Base-by-base conservation (phyloP, 2,797 vertebrate genomes). In the Florisuga fusca region DNA sequence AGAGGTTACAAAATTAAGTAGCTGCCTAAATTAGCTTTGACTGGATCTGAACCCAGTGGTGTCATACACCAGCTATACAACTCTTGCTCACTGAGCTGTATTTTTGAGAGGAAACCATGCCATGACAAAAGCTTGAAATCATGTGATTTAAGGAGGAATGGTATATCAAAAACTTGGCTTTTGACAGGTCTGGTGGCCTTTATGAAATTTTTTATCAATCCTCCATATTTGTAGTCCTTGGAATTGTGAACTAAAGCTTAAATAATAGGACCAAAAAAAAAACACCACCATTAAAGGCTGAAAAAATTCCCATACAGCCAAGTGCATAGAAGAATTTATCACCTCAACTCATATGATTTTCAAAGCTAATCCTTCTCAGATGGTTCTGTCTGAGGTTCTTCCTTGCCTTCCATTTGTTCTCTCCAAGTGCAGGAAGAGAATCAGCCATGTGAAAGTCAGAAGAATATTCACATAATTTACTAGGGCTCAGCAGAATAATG, bases 31-130 rank as follows among this genome's bases (percentile, higher is more conserved):
- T 67, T 55, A 69, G 5, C 5, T 83, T 76, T 68, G 51, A 11
- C 62, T 89, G 85, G 54, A 38, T 76, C 33, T 45, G 45, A 68
- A 85, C 13, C 19, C 7, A 41, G 48, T 14, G 3, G 2, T 25
- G 31, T 29, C 25, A 53, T 6, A 33, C 48, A 67, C 5, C 0
- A 0, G 53, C 23, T n/a, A 21, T 43, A 34, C 0, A 1, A 84
- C n/a, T 51, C 54, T 67, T 84, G 21, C 38, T 4, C 38, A n/a
- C 33, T 76, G 27, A 83, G 17, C 29, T 46, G 21, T 62, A 36
- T 14, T 83, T 92, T 22, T 62, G 57, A 86, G 27, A 76, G 12
- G 19, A 90, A 93, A 79, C 15, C 48, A 33, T 50, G 27, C 5
- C 25, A 29, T 6, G 6, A 64, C 8, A 62, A 25, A 74, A 88